phyloP scores from a whole-genome alignment of 2,888 invertebrate species.

The Andrena bucephala region DNA sequence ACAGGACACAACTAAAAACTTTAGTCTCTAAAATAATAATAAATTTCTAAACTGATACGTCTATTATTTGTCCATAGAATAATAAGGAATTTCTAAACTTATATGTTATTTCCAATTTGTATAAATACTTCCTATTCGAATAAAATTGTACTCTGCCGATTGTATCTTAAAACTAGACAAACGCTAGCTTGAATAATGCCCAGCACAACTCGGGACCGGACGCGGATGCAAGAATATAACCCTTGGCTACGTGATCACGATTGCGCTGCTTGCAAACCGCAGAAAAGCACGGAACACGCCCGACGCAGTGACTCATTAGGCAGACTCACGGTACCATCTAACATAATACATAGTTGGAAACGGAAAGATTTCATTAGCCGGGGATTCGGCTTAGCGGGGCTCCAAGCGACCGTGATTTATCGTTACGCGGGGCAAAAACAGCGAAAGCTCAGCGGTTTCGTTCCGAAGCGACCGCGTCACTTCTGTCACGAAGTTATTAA shows the following conservation, averaged over 20 bases:
- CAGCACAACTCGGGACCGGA: conserved; percentile 18
- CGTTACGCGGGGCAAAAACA: conserved; percentile 46
- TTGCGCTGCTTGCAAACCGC: conserved; percentile 23
- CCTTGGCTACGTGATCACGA: conserved; percentile 17
- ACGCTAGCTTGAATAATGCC: no score
- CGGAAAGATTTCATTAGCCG: conserved; percentile 65
- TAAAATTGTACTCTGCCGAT: no score
- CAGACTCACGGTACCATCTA: conserved; percentile 12
- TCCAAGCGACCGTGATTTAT: conserved; percentile 61
- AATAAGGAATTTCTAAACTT: no score
- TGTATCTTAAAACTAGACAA: no score
- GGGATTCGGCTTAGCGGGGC: conserved; percentile 6
- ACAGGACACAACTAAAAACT: no score
- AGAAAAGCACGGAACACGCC: conserved; percentile 51
- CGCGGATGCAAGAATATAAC: conserved; percentile 37
- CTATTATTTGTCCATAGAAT: no score
- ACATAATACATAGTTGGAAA: conserved; percentile 29
- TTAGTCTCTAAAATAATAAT: no score
- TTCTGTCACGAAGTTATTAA: conserved; percentile 73
- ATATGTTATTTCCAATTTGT: no score
- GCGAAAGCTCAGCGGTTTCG: conserved; percentile 32
- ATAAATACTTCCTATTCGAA: no score
- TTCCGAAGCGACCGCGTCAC: conserved; percentile 49
- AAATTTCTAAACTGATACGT: no score
- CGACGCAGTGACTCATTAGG: conserved; percentile 59